Evolutionary conservation across 2,888 invertebrate species (phyloP).

Genomic region (Pelosia muscerda): DNA sequence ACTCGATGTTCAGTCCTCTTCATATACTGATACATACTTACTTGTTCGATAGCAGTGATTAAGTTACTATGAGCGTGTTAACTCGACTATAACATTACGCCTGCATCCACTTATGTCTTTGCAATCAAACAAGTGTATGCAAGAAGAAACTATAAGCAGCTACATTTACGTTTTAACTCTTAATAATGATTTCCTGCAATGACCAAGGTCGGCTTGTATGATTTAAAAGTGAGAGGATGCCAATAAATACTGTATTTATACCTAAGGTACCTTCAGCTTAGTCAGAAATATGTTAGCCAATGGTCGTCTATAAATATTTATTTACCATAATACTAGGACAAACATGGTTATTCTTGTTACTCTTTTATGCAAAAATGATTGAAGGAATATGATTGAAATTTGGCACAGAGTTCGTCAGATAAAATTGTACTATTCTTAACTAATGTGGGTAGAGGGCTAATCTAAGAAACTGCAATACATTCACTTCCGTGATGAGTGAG

Average conservation of each 20-base stretch:
- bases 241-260: conserved; percentile 1
- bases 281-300: not conserved
- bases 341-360: too few relatives aligned
- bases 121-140: not conserved
- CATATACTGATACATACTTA: not conserved
- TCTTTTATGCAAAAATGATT: too few relatives aligned
- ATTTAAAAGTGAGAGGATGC: conserved; percentile 38
- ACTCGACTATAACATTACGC: not conserved
- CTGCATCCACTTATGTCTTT: not conserved
- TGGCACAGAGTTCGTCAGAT: too few relatives aligned
- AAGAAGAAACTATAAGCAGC: not conserved
- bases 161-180: conserved; percentile 14
- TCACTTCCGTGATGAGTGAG: not conserved
- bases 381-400: too few relatives aligned
- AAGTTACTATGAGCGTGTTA: not conserved
- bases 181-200: conserved; percentile 44
- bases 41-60: not conserved
- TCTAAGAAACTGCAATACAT: too few relatives aligned
- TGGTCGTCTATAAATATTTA: not conserved
- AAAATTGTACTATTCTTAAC: too few relatives aligned
- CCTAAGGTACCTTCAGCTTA: not conserved
- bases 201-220: conserved; percentile 34
- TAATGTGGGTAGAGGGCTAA: too few relatives aligned
- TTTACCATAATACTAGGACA: not conserved
- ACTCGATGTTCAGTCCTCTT: not conserved